A percentile compares a stretch with the other conserved stretches of the same genome.
Conservation (phyloP, 2,888 invertebrate genomes). For the Physocephala rufipes region DNA sequence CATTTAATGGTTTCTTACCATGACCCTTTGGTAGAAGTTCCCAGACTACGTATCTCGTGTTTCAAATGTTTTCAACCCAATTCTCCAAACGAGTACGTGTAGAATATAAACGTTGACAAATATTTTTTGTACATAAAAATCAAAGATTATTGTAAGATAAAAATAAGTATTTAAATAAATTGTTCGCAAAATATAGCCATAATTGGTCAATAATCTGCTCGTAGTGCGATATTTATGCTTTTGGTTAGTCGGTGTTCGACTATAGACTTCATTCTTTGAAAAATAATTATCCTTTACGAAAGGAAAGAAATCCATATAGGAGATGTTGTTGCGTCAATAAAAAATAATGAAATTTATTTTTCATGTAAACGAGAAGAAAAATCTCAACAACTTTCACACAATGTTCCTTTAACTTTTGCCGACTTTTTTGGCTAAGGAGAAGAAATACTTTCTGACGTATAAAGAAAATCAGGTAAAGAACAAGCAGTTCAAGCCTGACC, state of each 20-base stretch:
- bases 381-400: constrained; percentile 27
- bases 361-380: too few species aligned
- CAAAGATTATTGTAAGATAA: too few species aligned
- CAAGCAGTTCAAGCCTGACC: neutral
- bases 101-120: constrained; percentile 32
- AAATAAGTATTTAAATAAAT: too few species aligned
- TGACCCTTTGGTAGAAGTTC: constrained; percentile 14
- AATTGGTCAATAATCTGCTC: too few species aligned
- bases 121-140: neutral
- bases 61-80: constrained; percentile 31
- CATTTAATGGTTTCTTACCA: constrained; percentile 19
- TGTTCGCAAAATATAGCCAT: too few species aligned
- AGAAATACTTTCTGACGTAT: neutral
- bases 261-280: too few species aligned
- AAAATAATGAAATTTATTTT: too few species aligned
- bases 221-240: too few species aligned
- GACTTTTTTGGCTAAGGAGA: constrained; percentile 13
- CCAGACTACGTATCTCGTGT: neutral
- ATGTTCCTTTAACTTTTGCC: constrained; percentile 30
- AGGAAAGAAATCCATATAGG: too few species aligned
- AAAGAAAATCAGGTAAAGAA: constrained; percentile 2
- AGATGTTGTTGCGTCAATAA: too few species aligned
- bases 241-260: too few species aligned
- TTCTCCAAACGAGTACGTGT: constrained; percentile 22
- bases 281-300: too few species aligned